Base-by-base conservation (phyloP, 2,888 invertebrate species). In the Zhuqinia jingwanae region DNA sequence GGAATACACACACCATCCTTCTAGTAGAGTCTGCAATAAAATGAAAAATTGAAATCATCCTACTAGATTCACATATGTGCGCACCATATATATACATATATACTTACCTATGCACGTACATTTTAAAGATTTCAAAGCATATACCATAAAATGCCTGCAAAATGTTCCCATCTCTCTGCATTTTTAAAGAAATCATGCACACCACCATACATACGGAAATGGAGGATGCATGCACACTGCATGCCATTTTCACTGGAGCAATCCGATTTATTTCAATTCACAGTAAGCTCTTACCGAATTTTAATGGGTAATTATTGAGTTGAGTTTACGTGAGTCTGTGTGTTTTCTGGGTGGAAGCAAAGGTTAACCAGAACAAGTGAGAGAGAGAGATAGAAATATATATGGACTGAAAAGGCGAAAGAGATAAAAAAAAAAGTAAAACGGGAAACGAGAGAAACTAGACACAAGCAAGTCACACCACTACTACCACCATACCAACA, bases 221-320 rank as follows among this genome's bases (percentile, higher is more conserved):
- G 47, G 8, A 13, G 58, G 6, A 45, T 45, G 3, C 53, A n/a
- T 53, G 15, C 2, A 60, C 60, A 17, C 60, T 27, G 75, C 22
- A 22, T 45, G 27, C 53, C 80, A 73, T 22, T 70, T 81, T 22
- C n/a, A 13, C 22, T 60, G 1, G 22, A 63, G 25, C 30, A 63
- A 63, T 47, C 75, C 82, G 82, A 83, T 83, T 83, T 83, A 83
- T 83, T 75, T 83, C 82, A 83, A 83, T 76, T 75, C 75, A 36
- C 60, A 36, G 30, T 3, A 53, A 76, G 50, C 82, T 75, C 75
- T 83, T 76, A 20, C 50, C 75, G 82, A 83, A 83, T 83, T 83
- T 83, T 83, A 83, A 83, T 83, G 75, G 82, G 82, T 83, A 75
- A 75, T 76, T 83, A 83, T 75, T 75, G 75, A 50, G 53, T 75